Percentiles rank a stretch among this genome's conserved stretches.
Conservation (phyloP, 2,113 vertebrate genomes). For the Epinephelus lanceolatus region DNA sequence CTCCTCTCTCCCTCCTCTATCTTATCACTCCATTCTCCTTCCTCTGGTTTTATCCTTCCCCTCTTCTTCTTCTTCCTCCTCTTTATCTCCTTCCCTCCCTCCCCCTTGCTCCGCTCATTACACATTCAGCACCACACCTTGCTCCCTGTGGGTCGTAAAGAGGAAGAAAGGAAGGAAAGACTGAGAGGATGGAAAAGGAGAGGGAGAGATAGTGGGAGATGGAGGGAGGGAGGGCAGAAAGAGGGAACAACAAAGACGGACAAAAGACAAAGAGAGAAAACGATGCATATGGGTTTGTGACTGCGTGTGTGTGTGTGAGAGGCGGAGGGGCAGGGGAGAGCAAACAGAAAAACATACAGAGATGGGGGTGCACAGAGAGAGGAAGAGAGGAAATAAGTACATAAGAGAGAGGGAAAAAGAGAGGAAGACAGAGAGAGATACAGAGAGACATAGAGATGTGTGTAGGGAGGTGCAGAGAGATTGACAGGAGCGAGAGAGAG, state of each 20-base stretch:
- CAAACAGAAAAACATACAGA: slow-evolving; percentile 49
- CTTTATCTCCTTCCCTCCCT: slow-evolving; percentile 46
- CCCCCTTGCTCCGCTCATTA: slow-evolving; percentile 80
- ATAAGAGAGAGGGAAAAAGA: slow-evolving; percentile 51
- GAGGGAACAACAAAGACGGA: slow-evolving; percentile 33
- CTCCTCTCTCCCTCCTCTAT: slow-evolving; percentile 44
- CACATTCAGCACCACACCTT: slow-evolving; percentile 88
- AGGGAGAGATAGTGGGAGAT: slow-evolving; percentile 8
- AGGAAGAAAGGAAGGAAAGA: slow-evolving; percentile 67
- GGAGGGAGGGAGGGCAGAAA: slow-evolving; percentile 11
- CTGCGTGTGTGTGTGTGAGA: slow-evolving; percentile 22
- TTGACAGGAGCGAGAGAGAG: slow-evolving; percentile 66
- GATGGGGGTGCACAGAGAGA: slow-evolving; percentile 36
- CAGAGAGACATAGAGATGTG: slow-evolving; percentile 67
- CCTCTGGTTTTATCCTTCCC: slow-evolving; percentile 47
- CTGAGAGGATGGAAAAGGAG: slow-evolving; percentile 30
- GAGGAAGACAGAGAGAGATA: slow-evolving; percentile 44
- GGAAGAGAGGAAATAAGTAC: slow-evolving; percentile 55
- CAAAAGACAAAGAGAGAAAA: slow-evolving; percentile 51
- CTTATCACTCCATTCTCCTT: slow-evolving; percentile 39
- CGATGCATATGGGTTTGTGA: slow-evolving; percentile 12
- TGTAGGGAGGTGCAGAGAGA: slow-evolving; percentile 50
- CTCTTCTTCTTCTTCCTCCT: slow-evolving; percentile 26
- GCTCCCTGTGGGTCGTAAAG: slow-evolving; percentile 86
- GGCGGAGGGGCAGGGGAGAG: slow-evolving; percentile 37